Evolutionary conservation across 2,888 invertebrate genomes (phyloP).

Genomic region (Acanthoscelides obtectus): DNA sequence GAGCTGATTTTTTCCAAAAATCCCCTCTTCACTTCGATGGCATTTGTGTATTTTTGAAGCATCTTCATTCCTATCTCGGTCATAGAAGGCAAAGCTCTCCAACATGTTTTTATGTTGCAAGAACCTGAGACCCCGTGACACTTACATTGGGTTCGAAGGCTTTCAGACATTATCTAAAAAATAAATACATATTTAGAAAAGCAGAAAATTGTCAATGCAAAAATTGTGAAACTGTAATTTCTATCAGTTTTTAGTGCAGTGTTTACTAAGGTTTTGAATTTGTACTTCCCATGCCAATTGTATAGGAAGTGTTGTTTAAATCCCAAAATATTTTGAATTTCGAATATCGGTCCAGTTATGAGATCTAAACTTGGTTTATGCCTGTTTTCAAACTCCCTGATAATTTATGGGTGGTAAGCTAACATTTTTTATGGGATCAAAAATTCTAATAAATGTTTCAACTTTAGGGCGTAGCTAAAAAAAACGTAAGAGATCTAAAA

Average conservation of each 20-base stretch:
- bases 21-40: slow-evolving; percentile 46
- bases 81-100: slow-evolving; percentile 66
- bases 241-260: neutral
- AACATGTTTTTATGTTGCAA: slow-evolving; percentile 77
- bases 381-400: no score
- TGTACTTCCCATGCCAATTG: no score
- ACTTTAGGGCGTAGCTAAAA: no score
- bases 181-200: neutral
- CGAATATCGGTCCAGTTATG: no score
- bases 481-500: no score
- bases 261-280: no score
- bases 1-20: slow-evolving; percentile 15
- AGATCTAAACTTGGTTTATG: no score
- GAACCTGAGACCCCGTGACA: slow-evolving; percentile 83
- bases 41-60: slow-evolving; percentile 56
- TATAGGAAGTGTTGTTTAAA: neutral
- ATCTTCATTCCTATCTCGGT: slow-evolving; percentile 52
- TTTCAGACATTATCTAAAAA: slow-evolving; percentile 59
- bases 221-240: neutral
- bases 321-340: no score
- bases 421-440: no score
- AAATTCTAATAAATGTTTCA: no score
- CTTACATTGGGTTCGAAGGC: slow-evolving; percentile 64
- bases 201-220: neutral
- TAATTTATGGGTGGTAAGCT: no score